phyloP scores from a whole-genome alignment of 2,113 vertebrate genomes.

The Amphiprion percula region DNA sequence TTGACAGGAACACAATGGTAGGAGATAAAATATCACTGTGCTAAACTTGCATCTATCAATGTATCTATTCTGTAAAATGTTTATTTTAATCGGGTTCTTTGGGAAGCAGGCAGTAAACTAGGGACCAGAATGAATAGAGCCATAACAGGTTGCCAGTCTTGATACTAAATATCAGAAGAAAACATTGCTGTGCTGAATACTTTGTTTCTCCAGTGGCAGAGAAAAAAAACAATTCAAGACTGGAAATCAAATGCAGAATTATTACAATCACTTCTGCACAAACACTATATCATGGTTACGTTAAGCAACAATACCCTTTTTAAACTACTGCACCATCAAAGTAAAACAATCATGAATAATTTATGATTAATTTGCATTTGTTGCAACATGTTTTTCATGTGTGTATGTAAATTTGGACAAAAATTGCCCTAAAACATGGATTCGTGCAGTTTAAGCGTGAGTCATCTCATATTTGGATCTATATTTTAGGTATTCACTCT shows the following conservation, averaged over 20 bases:
- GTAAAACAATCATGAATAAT: neutral
- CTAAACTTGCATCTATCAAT: neutral
- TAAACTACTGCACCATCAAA: too few relatives aligned
- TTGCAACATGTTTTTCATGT: neutral
- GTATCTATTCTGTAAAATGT: neutral
- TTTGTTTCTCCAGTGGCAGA: too few relatives aligned
- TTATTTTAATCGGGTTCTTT: neutral
- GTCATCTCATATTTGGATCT: neutral
- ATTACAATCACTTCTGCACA: too few relatives aligned
- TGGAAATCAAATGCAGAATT: too few relatives aligned
- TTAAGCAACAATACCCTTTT: too few relatives aligned
- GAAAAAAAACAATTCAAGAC: too few relatives aligned
- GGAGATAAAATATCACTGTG: neutral
- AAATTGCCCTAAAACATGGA: neutral
- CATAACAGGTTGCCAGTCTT: too few relatives aligned
- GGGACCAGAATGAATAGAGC: too few relatives aligned
- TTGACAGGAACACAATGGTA: neutral
- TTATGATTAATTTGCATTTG: neutral
- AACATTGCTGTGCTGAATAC: too few relatives aligned
- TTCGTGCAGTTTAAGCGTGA: neutral
- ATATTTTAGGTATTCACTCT: conserved; percentile 77
- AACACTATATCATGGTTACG: too few relatives aligned
- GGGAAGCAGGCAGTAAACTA: too few relatives aligned
- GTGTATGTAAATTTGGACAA: neutral
- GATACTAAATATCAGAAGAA: too few relatives aligned